A percentile compares a stretch with the other conserved stretches of the same genome.
Conservation (phyloP, 2,888 invertebrate genomes). For the Hyposoter didymator region DNA sequence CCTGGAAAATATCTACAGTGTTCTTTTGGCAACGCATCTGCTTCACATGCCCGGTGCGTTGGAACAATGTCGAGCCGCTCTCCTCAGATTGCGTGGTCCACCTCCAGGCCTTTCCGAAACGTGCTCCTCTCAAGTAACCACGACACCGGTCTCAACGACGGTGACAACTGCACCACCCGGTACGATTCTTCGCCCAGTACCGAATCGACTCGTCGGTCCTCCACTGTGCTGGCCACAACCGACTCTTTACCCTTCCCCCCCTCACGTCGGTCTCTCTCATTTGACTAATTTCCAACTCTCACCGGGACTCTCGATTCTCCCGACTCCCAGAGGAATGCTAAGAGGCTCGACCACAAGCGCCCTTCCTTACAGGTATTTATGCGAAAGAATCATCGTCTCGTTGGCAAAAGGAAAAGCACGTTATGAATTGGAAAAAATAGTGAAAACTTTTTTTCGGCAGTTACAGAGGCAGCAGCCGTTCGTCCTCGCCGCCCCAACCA, state of each 20-base stretch:
- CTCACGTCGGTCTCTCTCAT: constrained; percentile 78
- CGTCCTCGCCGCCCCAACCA: constrained; percentile 64
- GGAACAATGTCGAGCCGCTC: constrained; percentile 88
- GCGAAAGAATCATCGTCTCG: background rate
- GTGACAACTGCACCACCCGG: constrained; percentile 43
- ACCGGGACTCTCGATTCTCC: constrained; percentile 75
- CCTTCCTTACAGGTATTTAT: constrained; percentile 10
- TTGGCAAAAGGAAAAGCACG: background rate
- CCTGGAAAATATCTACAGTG: constrained; percentile 89
- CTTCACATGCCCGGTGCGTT: constrained; percentile 90
- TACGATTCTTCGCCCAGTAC: constrained; percentile 80
- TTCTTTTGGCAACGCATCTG: constrained; percentile 89
- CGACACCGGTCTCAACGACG: constrained; percentile 30
- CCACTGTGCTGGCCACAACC: constrained; percentile 78
- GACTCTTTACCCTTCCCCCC: constrained; percentile 71
- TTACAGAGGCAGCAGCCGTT: constrained; percentile 63
- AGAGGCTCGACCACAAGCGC: constrained; percentile 44
- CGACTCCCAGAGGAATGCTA: constrained; percentile 63
- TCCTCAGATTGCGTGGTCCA: constrained; percentile 85
- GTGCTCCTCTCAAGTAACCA: background rate
- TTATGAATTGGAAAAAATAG: background rate
- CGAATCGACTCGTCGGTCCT: constrained; percentile 79
- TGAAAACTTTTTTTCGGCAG: constrained; percentile 32
- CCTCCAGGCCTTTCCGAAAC: constrained; percentile 65
- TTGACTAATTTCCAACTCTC: constrained; percentile 79